phyloP scores from a whole-genome alignment of 2,113 vertebrate genomes.

The Lichenostomus cassidix region DNA sequence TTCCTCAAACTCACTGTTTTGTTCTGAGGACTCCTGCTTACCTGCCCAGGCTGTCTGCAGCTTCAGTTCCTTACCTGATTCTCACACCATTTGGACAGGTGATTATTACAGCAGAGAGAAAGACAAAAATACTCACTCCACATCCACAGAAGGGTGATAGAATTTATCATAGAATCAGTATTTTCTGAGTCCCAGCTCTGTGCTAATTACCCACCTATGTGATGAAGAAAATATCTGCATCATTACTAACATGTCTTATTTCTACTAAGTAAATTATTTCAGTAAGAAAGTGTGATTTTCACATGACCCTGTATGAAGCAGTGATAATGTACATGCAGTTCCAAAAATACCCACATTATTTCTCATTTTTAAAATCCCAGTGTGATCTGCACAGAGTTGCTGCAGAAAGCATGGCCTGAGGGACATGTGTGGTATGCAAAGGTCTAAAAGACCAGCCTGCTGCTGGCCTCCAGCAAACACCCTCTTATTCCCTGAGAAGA shows the following conservation, averaged over 20 bases:
- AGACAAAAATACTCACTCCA: neutral
- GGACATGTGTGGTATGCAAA: fast-evolving
- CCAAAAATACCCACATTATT: neutral
- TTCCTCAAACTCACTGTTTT: neutral
- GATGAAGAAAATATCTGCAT: neutral
- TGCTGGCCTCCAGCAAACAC: neutral
- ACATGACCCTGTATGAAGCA: neutral
- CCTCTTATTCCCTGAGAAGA: neutral
- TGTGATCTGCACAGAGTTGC: fast-evolving
- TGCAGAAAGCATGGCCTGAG: neutral
- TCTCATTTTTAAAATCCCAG: neutral
- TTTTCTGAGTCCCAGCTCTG: neutral
- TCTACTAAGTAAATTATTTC: neutral
- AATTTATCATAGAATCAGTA: neutral
- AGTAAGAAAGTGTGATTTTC: neutral
- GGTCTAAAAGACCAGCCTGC: neutral
- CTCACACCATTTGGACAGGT: neutral
- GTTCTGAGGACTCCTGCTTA: neutral
- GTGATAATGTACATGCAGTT: neutral
- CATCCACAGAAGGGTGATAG: neutral
- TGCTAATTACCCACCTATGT: neutral
- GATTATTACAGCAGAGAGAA: neutral
- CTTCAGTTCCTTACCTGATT: neutral
- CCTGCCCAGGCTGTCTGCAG: neutral
- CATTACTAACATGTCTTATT: neutral